Evolutionary conservation across 2,888 invertebrate species (phyloP).

Genomic region (Clostera curtula): DNA sequence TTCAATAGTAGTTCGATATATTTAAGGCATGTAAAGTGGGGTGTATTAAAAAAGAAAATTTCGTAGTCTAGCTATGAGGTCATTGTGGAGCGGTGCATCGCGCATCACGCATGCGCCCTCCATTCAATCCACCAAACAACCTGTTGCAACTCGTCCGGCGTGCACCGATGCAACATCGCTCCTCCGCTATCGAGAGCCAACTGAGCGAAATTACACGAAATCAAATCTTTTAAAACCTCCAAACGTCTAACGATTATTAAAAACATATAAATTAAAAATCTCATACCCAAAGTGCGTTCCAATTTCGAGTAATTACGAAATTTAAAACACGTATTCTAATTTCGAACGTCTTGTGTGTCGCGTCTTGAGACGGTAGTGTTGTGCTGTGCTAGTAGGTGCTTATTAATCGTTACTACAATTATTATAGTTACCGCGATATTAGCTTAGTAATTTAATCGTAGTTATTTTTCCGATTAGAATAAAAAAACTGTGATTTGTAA

Average conservation of each 20-base stretch:
- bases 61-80: constrained; percentile 24
- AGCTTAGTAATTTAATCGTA: constrained; percentile 18
- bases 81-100: constrained; percentile 57
- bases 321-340: constrained; percentile 19
- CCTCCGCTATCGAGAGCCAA: constrained; percentile 45
- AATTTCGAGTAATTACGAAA: constrained; percentile 12
- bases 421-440: constrained; percentile 25
- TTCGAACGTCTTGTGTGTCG: constrained; percentile 40
- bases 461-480: constrained; percentile 6
- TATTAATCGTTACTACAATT: constrained; percentile 29
- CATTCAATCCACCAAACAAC: constrained; percentile 57
- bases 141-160: constrained; percentile 69
- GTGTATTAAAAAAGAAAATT: too few species aligned
- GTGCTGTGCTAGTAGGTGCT: constrained; percentile 57
- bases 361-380: constrained; percentile 54
- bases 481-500: too few species aligned
- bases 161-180: constrained; percentile 66
- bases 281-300: constrained; percentile 13
- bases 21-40: too few species aligned
- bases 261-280: constrained; percentile 12
- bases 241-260: constrained; percentile 10
- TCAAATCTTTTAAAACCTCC: constrained; percentile 14
- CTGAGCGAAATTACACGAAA: constrained; percentile 39
- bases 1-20: too few species aligned
- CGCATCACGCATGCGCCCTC: constrained; percentile 49